phyloP scores from a whole-genome alignment of 2,888 invertebrate species.

The Eupelmus urozonus region DNA sequence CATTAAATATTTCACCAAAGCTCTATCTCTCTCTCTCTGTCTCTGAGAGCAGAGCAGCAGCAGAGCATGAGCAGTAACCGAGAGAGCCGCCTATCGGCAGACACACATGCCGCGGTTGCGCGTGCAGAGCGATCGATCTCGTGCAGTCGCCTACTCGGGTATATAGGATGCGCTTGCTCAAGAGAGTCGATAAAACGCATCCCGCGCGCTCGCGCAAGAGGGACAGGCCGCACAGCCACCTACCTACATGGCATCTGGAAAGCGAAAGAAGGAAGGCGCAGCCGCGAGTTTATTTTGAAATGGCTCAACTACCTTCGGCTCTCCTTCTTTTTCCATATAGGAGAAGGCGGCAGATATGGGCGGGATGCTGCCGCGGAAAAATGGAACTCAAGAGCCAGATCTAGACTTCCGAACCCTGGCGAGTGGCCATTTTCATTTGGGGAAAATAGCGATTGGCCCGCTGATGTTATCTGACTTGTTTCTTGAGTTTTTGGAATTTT shows the following conservation, averaged over 20 bases:
- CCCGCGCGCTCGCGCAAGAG: too few species aligned
- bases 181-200: constrained; percentile 34
- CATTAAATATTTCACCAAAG: constrained; percentile 38
- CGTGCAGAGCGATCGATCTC: constrained; percentile 24
- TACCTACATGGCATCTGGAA: not conserved
- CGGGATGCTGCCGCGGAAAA: constrained; percentile 45
- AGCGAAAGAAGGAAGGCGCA: not conserved
- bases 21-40: constrained; percentile 11
- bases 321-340: constrained; percentile 1
- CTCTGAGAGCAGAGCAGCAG: constrained; percentile 13
- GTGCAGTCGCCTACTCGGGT: not conserved
- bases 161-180: constrained; percentile 39
- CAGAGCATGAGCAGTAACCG: not conserved
- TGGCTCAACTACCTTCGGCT: constrained; percentile 8
- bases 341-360: constrained; percentile 29
- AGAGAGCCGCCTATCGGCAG: not conserved
- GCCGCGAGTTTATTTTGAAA: constrained; percentile 19
- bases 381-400: too few species aligned
- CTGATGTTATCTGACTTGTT: too few species aligned
- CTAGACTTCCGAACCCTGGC: too few species aligned
- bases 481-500: too few species aligned
- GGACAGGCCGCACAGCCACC: too few species aligned
- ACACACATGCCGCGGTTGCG: not conserved
- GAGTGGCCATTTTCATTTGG: constrained; percentile 4
- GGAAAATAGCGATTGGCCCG: not conserved